phyloP scores from a whole-genome alignment of 2,113 vertebrate genomes.

The Lipophrys pholis region DNA sequence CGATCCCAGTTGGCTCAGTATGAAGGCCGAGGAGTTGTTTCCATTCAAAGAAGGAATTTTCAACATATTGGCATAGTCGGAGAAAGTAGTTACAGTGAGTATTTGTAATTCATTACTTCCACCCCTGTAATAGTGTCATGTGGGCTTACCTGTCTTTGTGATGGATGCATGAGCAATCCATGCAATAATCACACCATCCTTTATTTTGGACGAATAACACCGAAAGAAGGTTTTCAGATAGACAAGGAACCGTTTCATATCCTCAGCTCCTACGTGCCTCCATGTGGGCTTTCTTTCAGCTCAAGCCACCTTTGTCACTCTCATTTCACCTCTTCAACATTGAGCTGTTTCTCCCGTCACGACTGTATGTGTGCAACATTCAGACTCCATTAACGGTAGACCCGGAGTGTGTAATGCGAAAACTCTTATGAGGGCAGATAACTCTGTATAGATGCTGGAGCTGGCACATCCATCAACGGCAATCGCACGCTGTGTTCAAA shows the following conservation, averaged over 20 bases:
- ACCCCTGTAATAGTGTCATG: background rate
- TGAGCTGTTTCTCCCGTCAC: conserved; percentile 29
- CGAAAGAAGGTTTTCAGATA: conserved; percentile 1
- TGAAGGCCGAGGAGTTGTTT: no score
- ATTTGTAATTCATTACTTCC: no score
- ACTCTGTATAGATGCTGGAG: conserved; percentile 38
- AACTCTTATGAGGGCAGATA: conserved; percentile 45
- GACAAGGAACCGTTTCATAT: background rate
- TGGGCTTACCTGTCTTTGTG: background rate
- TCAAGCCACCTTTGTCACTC: background rate
- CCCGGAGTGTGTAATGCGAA: conserved; percentile 24
- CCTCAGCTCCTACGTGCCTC: background rate
- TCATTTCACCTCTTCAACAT: conserved; percentile 27
- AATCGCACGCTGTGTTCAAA: conserved; percentile 45
- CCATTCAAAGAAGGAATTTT: no score
- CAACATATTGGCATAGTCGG: no score
- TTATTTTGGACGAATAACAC: no score
- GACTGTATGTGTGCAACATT: conserved; percentile 23
- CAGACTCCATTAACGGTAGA: conserved; percentile 37
- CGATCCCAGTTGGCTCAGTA: no score
- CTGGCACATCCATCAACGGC: conserved; percentile 25
- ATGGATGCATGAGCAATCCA: background rate
- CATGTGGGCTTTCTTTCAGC: conserved; percentile 3
- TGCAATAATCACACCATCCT: background rate
- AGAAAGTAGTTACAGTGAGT: no score